A percentile compares a stretch with the other conserved stretches of the same genome.
phyloP scores from a whole-genome alignment of 2,797 vertebrate genomes.

The Enteromius argenteus region DNA sequence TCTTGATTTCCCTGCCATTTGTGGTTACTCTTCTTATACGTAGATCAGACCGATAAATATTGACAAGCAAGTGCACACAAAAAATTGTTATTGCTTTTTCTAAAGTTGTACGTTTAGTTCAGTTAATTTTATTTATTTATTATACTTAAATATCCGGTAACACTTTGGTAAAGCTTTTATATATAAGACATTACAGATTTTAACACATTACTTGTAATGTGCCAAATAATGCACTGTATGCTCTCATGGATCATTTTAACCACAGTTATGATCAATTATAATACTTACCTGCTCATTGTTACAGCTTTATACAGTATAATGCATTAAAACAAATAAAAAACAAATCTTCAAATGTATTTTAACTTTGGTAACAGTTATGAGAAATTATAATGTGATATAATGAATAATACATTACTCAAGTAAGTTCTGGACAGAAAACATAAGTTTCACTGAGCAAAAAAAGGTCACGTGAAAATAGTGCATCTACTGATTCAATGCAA shows the following conservation, averaged over 20 bases:
- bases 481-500: not conserved
- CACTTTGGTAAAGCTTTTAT: not conserved
- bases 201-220: not conserved
- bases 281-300: not conserved
- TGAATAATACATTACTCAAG: not conserved
- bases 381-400: not conserved
- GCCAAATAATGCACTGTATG: not conserved
- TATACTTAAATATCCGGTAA: not conserved
- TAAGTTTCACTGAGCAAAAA: too few species aligned
- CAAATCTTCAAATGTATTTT: not conserved
- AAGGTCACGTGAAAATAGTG: not conserved
- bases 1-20: slow-evolving; percentile 79
- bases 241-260: not conserved
- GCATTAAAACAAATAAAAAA: not conserved
- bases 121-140: not conserved
- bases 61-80: too few species aligned
- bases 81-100: not conserved
- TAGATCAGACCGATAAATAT: not conserved
- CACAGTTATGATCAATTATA: not conserved
- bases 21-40: slow-evolving; percentile 8
- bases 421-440: not conserved
- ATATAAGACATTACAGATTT: not conserved
- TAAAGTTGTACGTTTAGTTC: too few species aligned
- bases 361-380: not conserved
- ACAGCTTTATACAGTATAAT: not conserved